Conservation (phyloP, 23 tunicate species). For the Corella eumyota region DNA sequence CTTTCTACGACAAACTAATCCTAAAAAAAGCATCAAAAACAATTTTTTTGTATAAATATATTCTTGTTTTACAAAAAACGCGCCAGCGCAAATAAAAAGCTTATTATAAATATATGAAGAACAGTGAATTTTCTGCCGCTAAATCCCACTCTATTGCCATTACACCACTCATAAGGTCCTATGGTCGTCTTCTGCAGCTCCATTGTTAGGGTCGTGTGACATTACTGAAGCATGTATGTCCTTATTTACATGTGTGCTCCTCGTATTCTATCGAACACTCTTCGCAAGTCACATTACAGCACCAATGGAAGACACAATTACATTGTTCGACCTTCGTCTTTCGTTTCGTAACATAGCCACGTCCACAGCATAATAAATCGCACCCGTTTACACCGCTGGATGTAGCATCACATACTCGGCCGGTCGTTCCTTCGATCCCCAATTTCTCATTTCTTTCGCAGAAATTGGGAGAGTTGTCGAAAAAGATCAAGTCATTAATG, state of each 20-base stretch:
- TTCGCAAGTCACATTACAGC: conserved; percentile 85
- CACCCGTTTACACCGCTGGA: conserved; percentile 84
- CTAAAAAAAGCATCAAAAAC: no score
- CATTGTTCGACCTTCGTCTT: conserved; percentile 65
- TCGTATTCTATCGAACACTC: conserved; percentile 40
- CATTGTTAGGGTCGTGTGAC: no score
- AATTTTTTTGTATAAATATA: no score
- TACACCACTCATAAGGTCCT: no score
- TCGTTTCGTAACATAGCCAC: conserved; percentile 38
- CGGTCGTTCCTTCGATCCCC: conserved; percentile 72
- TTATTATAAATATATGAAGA: no score
- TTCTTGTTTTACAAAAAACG: no score
- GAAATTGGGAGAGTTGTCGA: conserved; percentile 73
- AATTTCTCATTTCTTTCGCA: conserved; percentile 41
- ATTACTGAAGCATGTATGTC: no score
- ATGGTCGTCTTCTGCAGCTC: no score
- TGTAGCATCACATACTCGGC: conserved; percentile 62
- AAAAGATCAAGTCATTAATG: conserved; percentile 42
- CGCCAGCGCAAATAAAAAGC: no score
- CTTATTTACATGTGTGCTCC: conserved; percentile 74
- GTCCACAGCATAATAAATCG: conserved; percentile 79
- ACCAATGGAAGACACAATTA: conserved; percentile 85
- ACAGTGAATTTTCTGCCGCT: no score
- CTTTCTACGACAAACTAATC: no score
- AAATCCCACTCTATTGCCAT: no score